Base-by-base conservation (phyloP, 2,113 vertebrate species). In the Thomomys bottae region DNA sequence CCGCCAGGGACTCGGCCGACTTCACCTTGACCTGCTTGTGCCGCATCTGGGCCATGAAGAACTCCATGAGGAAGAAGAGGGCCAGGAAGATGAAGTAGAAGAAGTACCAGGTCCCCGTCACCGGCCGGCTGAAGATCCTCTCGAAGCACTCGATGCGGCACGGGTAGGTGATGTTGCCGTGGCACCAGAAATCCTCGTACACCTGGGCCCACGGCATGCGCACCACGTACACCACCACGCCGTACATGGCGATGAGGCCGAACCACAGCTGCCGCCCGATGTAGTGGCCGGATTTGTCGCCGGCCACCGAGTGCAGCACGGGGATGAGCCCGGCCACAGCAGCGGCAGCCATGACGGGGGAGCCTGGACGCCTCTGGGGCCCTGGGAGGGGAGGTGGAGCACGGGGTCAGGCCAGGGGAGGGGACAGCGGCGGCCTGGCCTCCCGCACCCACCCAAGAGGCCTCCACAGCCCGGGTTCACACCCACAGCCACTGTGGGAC, bases 1-100 rank as follows among this genome's bases (percentile, higher is more conserved):
- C 54, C n/a, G 83, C 87, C 18, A 1, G 26, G 2, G 34, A 4
- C 59, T 59, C 30, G 26, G n/a, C 21, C 21, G 63, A 15, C 87
- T 89, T 95, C 36, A 45, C 59, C 38, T 92, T 93, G 32, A 70
- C 40, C 93, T 97, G 87, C 24, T 93, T 6, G 0, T 91, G 87
- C 66, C 38, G 26, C 67, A 97, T 68, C 61, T 97, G 92, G 36
- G 93, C 96, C 90, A 97, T n/a, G 86, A 98, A 97, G 77, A 96
- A 87, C 81, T 97, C 94, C 94, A 96, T 96, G 79, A 96, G 14
- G 6, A 98, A 94, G 77, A 98, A 93, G 1, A 93, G 49, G 30
- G 94, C 78, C 30, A 96, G 7, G 71, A 96, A 95, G 45, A 97
- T 77, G 32, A 98, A 92, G 71, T 88, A 97, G 78, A 96, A 95